Conservation (phyloP, 2,888 invertebrate genomes). For the Slavum lentiscoides region DNA sequence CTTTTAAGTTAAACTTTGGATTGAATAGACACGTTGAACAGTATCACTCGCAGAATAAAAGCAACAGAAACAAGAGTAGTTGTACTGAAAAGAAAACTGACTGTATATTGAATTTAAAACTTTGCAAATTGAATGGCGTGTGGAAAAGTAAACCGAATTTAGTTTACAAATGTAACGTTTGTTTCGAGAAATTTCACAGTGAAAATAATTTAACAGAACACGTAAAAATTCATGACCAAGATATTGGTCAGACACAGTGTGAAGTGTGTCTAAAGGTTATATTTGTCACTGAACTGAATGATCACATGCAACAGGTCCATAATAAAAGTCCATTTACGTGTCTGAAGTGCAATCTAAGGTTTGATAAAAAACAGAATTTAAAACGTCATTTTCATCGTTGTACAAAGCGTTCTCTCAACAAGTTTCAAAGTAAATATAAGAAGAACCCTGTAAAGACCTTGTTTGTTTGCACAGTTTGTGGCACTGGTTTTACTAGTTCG, state of each 20-base stretch:
- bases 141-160: slow-evolving; percentile 37
- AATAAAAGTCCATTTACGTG: neutral
- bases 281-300: neutral
- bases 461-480: slow-evolving; percentile 19
- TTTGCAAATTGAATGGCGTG: slow-evolving; percentile 31
- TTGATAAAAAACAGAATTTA: slow-evolving; percentile 3
- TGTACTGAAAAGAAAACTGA: neutral
- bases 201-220: slow-evolving; percentile 26
- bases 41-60: neutral
- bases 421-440: neutral
- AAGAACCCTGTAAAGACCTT: neutral
- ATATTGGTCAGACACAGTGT: neutral
- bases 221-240: neutral
- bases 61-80: neutral
- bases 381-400: slow-evolving; percentile 23
- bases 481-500: neutral
- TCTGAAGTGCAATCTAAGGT: neutral
- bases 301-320: neutral
- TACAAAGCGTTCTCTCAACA: neutral
- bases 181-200: slow-evolving; percentile 13
- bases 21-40: slow-evolving; percentile 33
- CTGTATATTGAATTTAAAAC: slow-evolving; percentile 14
- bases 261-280: neutral
- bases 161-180: slow-evolving; percentile 25
- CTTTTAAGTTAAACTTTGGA: slow-evolving; percentile 31